Evolutionary conservation across 1,140 invertebrate species (phyloP), one percentile per base, ranked within the genome.

Genomic region (Philotrypesis tridentata): DNA sequence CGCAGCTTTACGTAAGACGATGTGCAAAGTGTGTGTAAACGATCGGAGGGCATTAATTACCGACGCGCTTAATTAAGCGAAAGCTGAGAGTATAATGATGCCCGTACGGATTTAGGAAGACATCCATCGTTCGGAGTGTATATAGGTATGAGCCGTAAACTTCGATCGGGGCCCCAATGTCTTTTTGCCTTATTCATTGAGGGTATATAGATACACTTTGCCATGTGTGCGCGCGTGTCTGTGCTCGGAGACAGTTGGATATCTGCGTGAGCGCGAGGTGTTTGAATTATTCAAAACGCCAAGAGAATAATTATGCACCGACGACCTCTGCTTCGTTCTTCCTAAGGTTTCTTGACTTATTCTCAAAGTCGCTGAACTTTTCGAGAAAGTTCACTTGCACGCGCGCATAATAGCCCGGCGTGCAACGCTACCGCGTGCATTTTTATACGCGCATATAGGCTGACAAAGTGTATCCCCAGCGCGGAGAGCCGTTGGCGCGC

Each of bases 271-370:
- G 25, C 27, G 63, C 63, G 63, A 25, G 61, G 63, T 27, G 63
- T 55, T 63, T 79, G 48, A 79, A 79, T 79, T 79, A 79, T 79
- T 79, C 78, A 79, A 23, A 43, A 37, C 37, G 48, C 4, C 23
- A 17, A 27, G 11, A 25, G 25, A 11, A 21, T 70, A 33, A 48
- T 72, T 79, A 71, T 79, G 70, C 48, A 63, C 8, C 25, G 21
- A 6, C 23, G 55, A 71, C 55, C 70, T 61, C 55, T 21, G 12
- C 48, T 55, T 43, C 21, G 43, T 21, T 25, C 12, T 25, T 1
- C 11, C 2, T 40, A 17, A 48, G 11, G 63, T 78, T 78, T 67
- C 5, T 78, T 78, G 11, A 25, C 23, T 37, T 37, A 37, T 48
- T 67, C 37, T 48, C 23, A 43, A n/a, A 21, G 23, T 68, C 23